These are phyloP conservation scores for Neomorphus geoffroyi DNA, from an alignment of 2,797 vertebrate genomes.

Conservation along the genomic window DNA sequence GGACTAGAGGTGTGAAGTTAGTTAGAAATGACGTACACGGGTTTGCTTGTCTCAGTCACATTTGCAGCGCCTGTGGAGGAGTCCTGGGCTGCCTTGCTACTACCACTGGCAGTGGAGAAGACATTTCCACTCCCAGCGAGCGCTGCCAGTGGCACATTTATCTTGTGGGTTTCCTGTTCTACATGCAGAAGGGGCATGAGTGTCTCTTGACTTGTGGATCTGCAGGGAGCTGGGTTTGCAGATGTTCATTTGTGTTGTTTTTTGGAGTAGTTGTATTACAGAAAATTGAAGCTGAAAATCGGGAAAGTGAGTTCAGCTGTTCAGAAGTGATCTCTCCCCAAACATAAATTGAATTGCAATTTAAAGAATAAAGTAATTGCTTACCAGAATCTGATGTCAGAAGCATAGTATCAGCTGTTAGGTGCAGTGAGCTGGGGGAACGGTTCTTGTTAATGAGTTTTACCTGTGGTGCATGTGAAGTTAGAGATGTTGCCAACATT, in stretches of 20 bases:
- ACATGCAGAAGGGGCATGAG: fast-evolving
- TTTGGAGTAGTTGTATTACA: not conserved
- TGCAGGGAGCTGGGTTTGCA: not conserved
- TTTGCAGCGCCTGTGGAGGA: not conserved
- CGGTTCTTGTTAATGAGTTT: not conserved
- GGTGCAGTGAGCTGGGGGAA: not conserved
- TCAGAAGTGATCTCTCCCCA: not conserved
- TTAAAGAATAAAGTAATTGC: not conserved
- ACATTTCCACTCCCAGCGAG: not conserved
- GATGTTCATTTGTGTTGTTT: not conserved
- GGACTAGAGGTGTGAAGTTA: not conserved
- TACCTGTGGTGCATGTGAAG: not conserved
- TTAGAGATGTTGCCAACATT: not conserved
- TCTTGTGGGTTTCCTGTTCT: not conserved
- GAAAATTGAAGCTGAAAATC: not conserved
- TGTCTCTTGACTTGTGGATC: not conserved
- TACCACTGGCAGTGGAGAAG: not conserved
- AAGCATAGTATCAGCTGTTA: not conserved
- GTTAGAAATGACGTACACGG: not conserved
- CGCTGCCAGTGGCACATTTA: not conserved
- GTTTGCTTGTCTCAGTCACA: not conserved
- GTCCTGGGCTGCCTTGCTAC: not conserved
- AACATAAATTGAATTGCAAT: not conserved
- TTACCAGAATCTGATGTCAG: not conserved
- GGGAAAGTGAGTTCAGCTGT: not conserved